A percentile compares a stretch with the other conserved stretches of the same genome.
phyloP scores from a whole-genome alignment of 2,113 vertebrate genomes.

The Neodon shergylaensis region DNA sequence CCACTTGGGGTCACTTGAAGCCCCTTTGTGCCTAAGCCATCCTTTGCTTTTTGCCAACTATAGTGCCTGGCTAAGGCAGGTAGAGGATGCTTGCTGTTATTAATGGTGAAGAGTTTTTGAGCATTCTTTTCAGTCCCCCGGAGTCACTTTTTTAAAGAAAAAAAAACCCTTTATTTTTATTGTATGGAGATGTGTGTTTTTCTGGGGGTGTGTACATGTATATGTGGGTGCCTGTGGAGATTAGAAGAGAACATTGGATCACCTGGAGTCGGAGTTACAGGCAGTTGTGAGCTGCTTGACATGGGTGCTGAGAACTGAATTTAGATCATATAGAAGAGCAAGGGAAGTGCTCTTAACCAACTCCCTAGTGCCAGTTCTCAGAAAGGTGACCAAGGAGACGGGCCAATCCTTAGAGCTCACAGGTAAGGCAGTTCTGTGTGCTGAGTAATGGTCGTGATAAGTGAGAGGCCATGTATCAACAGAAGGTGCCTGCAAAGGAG shows the following conservation, averaged over 20 bases:
- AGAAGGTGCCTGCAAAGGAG: no score
- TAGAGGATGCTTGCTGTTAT: background rate
- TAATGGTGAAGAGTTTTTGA: background rate
- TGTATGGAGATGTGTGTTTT: background rate
- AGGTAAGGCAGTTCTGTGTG: background rate
- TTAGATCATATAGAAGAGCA: background rate
- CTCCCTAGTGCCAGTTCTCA: background rate
- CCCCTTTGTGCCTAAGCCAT: background rate
- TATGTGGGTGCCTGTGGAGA: no score
- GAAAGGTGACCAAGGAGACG: background rate
- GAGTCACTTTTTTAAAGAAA: background rate
- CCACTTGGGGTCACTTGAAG: background rate
- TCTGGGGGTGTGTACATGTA: background rate
- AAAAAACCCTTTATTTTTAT: background rate
- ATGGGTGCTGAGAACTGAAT: background rate
- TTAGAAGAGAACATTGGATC: background rate
- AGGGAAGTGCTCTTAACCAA: background rate
- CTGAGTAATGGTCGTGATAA: background rate
- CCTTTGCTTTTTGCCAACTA: background rate
- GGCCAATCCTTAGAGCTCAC: background rate
- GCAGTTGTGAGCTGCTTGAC: background rate
- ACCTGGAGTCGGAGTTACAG: background rate
- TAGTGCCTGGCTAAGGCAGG: background rate
- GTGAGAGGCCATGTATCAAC: background rate
- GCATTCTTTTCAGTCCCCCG: no score